A percentile compares a stretch with the other conserved stretches of the same genome.
phyloP scores from a whole-genome alignment of 2,113 vertebrate species.

The Morphnarchus princeps region DNA sequence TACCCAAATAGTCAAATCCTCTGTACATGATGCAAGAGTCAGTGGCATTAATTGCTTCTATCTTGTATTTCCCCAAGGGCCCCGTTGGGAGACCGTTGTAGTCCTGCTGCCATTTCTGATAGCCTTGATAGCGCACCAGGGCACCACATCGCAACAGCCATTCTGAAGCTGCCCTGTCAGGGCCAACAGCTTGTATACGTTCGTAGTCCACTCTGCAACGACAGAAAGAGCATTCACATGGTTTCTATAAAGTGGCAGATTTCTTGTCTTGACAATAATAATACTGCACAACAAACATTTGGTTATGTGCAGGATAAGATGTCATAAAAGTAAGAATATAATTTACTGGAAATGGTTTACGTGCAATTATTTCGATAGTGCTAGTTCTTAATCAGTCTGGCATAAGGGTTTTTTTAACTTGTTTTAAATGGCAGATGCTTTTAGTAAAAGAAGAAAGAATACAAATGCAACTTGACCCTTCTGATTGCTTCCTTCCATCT shows the following conservation, averaged over 20 bases:
- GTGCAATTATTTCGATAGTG: not conserved
- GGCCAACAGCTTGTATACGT: constrained; percentile 84
- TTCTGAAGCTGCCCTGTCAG: constrained; percentile 90
- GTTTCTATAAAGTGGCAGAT: not conserved
- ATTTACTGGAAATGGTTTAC: not conserved
- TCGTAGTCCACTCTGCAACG: constrained; percentile 87
- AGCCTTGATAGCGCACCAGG: constrained; percentile 83
- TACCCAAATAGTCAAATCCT: constrained; percentile 93
- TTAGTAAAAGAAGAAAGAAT: not conserved
- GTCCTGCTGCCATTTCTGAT: constrained; percentile 88
- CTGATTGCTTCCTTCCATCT: not conserved
- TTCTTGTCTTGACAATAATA: not conserved
- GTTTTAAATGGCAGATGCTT: not conserved
- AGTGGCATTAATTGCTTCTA: constrained; percentile 89
- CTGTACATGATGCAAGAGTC: constrained; percentile 94
- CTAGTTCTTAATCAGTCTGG: not conserved
- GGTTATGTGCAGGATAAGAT: accelerated
- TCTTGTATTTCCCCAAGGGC: constrained; percentile 82
- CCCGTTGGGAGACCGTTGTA: constrained; percentile 90
- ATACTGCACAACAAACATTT: accelerated
- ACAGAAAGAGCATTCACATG: not conserved
- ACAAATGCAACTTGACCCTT: not conserved
- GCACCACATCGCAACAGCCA: constrained; percentile 96
- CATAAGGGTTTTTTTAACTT: not conserved
- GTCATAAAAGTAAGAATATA: not conserved